These are phyloP conservation scores for Prionace glauca DNA, from an alignment of 2,797 vertebrate species.

Conservation along the genomic window DNA sequence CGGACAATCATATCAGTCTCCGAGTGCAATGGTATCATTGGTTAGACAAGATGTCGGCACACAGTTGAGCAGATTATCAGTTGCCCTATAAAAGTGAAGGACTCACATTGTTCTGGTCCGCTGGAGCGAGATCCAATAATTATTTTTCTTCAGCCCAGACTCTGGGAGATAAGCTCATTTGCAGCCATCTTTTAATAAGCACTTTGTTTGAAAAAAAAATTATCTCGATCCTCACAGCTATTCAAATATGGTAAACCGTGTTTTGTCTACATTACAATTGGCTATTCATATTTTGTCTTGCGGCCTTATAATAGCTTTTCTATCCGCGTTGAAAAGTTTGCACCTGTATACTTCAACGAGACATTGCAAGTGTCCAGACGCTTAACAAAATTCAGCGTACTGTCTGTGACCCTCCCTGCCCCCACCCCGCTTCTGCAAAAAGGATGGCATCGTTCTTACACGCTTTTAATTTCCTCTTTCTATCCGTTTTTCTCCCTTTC, in stretches of 20 bases:
- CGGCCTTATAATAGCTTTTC: not conserved
- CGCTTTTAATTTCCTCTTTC: not conserved
- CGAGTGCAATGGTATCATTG: not conserved
- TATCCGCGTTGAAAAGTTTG: not conserved
- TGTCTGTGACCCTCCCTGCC: too few species aligned
- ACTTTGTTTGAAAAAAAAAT: conserved; percentile 1
- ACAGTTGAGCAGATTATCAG: not conserved
- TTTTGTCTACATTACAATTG: not conserved
- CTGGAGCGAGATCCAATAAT: not conserved
- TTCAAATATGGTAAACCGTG: not conserved
- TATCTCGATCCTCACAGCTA: conserved; percentile 17
- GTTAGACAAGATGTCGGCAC: not conserved
- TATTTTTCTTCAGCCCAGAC: not conserved
- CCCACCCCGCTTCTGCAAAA: not conserved
- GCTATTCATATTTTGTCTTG: not conserved
- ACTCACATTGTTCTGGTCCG: not conserved
- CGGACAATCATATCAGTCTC: not conserved
- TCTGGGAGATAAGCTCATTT: not conserved
- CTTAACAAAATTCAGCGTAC: not conserved
- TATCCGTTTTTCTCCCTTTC: not conserved
- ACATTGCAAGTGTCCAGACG: too few species aligned
- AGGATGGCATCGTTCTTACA: not conserved
- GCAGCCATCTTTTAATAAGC: not conserved
- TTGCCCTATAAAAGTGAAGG: not conserved
- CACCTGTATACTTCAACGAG: not conserved